Evolutionary conservation across 2,113 vertebrate species (phyloP).

Genomic region (Pterocles gutturalis): DNA sequence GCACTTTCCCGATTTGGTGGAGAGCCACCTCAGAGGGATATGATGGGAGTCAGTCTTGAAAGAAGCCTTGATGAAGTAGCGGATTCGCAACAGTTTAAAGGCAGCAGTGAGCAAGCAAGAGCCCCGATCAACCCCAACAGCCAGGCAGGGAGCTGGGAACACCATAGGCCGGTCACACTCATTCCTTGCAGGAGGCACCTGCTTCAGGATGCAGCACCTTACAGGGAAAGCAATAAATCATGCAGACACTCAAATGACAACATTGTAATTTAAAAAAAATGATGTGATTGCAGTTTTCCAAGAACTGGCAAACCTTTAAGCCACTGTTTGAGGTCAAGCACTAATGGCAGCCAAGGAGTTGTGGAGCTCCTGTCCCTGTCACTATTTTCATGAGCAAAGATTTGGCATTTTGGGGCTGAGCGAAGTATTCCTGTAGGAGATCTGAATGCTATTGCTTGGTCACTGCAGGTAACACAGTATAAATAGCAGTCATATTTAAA

Average conservation of each 20-base stretch:
- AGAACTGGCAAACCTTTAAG: neutral
- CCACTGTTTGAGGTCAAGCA: neutral
- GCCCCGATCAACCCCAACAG: neutral
- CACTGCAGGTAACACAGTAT: neutral
- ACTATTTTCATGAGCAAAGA: neutral
- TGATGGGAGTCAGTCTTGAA: neutral
- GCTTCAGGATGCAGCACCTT: neutral
- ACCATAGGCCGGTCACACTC: rapidly evolving
- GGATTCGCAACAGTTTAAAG: neutral
- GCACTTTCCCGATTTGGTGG: neutral
- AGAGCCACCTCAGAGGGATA: neutral
- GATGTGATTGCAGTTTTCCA: neutral
- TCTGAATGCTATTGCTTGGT: neutral
- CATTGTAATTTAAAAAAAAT: neutral
- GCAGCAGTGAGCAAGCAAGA: neutral
- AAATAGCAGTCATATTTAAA: neutral
- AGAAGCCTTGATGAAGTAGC: neutral
- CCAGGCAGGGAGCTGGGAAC: neutral
- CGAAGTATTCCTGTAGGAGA: neutral
- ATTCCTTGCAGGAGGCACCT: neutral
- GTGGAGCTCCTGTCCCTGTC: neutral
- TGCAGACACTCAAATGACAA: neutral
- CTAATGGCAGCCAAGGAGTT: neutral
- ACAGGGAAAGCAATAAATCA: neutral
- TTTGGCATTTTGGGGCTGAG: neutral